phyloP scores from a whole-genome alignment of 2,113 vertebrate genomes.

The Leucopsar rothschildi region DNA sequence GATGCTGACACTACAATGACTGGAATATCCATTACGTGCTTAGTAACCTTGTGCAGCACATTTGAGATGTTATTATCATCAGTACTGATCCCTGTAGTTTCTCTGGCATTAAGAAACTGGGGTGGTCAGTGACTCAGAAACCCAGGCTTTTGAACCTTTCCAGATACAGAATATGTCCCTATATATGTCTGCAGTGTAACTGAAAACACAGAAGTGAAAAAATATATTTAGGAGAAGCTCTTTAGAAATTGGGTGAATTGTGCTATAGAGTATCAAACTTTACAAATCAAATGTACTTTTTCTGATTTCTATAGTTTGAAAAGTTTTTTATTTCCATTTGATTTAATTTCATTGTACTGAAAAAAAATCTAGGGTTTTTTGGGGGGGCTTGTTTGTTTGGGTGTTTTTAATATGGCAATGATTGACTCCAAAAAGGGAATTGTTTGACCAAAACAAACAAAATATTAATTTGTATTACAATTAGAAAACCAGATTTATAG shows the following conservation, averaged over 20 bases:
- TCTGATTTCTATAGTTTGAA: not conserved
- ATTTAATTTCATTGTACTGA: not conserved
- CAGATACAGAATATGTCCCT: not conserved
- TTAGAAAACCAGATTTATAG: not conserved
- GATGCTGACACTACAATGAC: not conserved
- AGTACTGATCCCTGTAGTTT: not conserved
- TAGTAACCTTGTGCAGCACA: not conserved
- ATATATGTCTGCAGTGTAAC: not conserved
- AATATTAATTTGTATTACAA: not conserved
- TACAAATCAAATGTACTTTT: not conserved
- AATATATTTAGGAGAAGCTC: not conserved
- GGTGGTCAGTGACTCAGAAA: not conserved
- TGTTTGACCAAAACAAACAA: conserved; percentile 10
- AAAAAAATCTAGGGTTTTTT: not conserved
- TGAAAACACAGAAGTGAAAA: not conserved
- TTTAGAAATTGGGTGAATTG: not conserved
- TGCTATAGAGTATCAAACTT: not conserved
- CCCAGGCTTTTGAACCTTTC: not conserved
- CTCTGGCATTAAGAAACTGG: not conserved
- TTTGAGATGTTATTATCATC: not conserved
- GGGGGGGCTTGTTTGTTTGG: not conserved
- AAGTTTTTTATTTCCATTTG: not conserved
- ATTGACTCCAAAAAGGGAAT: not conserved
- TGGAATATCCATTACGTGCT: not conserved
- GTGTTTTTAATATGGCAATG: not conserved